Conservation (phyloP, 1,140 invertebrate species). For the Camponotus floridanus region DNA sequence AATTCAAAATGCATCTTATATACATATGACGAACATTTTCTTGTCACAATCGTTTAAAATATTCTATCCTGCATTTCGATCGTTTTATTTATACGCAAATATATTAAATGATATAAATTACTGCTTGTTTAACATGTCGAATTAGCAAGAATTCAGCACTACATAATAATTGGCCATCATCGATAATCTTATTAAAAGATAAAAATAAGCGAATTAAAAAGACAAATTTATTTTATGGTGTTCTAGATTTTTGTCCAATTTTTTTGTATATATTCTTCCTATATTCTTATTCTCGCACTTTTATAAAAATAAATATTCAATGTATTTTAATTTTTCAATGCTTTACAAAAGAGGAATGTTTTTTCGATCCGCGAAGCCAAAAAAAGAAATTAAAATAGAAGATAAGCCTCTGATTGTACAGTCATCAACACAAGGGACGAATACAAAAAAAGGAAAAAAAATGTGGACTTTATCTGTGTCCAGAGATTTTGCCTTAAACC, state of each 20-base stretch:
- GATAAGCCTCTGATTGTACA: slow-evolving; percentile 47
- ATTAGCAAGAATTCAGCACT: slow-evolving; percentile 3
- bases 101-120: slow-evolving; percentile 35
- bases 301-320: neutral
- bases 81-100: neutral
- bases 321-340: neutral
- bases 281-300: neutral
- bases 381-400: neutral
- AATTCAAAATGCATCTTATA: neutral
- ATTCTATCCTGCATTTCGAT: neutral
- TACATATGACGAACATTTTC: neutral
- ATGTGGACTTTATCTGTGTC: slow-evolving; percentile 10
- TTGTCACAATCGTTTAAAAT: neutral
- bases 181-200: neutral
- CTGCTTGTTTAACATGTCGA: neutral
- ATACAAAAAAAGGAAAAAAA: neutral
- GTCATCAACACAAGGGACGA: slow-evolving; percentile 32
- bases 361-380: neutral
- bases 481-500: slow-evolving; percentile 61
- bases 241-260: neutral
- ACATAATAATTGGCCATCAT: slow-evolving; percentile 55
- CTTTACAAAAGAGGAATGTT: neutral
- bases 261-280: too few relatives aligned
- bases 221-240: neutral
- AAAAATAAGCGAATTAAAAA: neutral